Percentiles rank a stretch among this genome's conserved stretches.
Evolutionary conservation across 1,140 invertebrate species (phyloP).

Genomic region (Zaprionus africanus): DNA sequence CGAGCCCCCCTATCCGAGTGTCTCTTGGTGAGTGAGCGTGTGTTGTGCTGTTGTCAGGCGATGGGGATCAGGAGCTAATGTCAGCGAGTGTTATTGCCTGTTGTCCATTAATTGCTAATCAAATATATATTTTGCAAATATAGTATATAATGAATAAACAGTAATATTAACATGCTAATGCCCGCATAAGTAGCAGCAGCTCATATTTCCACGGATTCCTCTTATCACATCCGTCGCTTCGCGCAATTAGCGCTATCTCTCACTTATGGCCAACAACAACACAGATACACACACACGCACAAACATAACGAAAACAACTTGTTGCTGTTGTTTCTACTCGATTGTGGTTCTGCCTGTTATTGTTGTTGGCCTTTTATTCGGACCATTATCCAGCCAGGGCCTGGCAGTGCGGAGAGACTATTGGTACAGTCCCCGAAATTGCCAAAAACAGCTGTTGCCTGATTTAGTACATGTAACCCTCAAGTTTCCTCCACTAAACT

Average conservation of each 20-base stretch:
- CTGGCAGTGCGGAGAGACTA: slow-evolving; percentile 23
- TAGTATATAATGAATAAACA: slow-evolving; percentile 44
- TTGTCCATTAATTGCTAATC: slow-evolving; percentile 29
- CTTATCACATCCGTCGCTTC: slow-evolving; percentile 70
- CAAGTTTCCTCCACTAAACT: neutral
- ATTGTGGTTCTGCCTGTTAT: slow-evolving; percentile 29
- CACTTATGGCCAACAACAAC: slow-evolving; percentile 50
- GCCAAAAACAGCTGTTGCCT: slow-evolving; percentile 13
- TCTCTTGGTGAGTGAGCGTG: neutral
- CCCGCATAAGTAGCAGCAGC: slow-evolving; percentile 31
- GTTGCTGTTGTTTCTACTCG: slow-evolving; percentile 34
- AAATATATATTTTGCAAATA: slow-evolving; percentile 3
- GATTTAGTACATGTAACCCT: neutral
- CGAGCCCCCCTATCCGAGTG: slow-evolving; percentile 60
- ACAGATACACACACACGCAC: neutral
- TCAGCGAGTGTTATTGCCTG: slow-evolving; percentile 30
- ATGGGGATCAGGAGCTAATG: slow-evolving; percentile 25
- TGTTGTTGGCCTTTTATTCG: slow-evolving; percentile 8
- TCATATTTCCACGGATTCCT: slow-evolving; percentile 42
- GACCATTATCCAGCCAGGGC: slow-evolving; percentile 33
- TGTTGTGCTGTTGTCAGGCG: slow-evolving; percentile 69
- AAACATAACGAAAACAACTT: slow-evolving; percentile 42
- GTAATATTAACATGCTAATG: slow-evolving; percentile 44
- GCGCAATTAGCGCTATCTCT: slow-evolving; percentile 75
- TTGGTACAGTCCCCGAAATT: slow-evolving; percentile 58